Base-by-base conservation (phyloP, 1,140 invertebrate genomes). In the Pteromalus puparum region DNA sequence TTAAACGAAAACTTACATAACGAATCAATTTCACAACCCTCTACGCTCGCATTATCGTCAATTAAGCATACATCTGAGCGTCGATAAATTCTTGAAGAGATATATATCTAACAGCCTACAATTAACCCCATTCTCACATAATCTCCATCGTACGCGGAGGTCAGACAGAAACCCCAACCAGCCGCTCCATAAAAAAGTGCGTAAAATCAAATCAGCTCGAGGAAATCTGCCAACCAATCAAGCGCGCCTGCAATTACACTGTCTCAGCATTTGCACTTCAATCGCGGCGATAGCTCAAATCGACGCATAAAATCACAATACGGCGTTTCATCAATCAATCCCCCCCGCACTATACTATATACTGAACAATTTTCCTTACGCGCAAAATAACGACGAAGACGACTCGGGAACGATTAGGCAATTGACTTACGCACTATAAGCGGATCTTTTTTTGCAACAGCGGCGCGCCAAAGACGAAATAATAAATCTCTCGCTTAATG, bases 401-500 rank as follows among this genome's bases (percentile, higher is more conserved):
- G 42, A 24, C 34, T 24, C 46, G 46, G n/a, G n/a, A n/a, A n/a
- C 70, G 80, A 81, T 81, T 81, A 81, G 80, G 70, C 34, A 81
- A 81, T 72, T 81, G 78, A 81, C 78, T 68, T 53, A 70, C 46
- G 79, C 15, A 12, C 38, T 26, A 3, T 70, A 61, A 61, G 53
- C 53, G 67, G 13, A 5, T 15, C n/a, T 5, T 15, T 0, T 81
- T 81, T 81, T 72, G 68, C 68, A 30, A 4, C 30, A 18, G 15
- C 30, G 30, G 26, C 68, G 42, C 15, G 30, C 46, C 48, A 1
- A 13, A 42, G 18, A 42, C 21, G 70, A 24, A 82, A 82, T 82
- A 42, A 82, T 82, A 82, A 82, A 82, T 82, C 81, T 75, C n/a
- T 24, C 30, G 28, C 70, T 81, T 81, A 81, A 81, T 81, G 65